Base-by-base conservation (phyloP, 2,797 vertebrate species). In the Periophthalmus magnuspinnatus region DNA sequence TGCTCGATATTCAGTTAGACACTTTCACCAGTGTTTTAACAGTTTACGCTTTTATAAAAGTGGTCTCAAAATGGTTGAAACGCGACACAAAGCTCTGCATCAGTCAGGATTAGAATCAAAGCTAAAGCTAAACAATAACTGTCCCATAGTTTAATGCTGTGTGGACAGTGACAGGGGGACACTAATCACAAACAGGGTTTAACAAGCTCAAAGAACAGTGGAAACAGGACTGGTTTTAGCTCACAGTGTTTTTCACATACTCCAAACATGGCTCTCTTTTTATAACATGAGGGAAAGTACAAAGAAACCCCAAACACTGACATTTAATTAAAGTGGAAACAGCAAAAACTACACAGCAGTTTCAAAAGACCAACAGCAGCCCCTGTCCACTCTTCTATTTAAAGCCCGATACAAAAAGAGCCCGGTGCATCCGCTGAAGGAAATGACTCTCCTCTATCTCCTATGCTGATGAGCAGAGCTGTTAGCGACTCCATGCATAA, bases 401-500 rank as follows among this genome's bases (percentile, higher is more conserved):
- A 75, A 62, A 81, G 74, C 67, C 69, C 68, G 71, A 77, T 24
- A 74, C 64, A 38, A 65, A 56, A 54, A 69, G 70, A 70, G 80
- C 71, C 80, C 67, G 13, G 74, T 47, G 74, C 62, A 72, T 72
- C 77, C 54, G 22, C 66, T 73, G 75, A 75, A 65, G 8, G 10
- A 75, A 78, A 69, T 67, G 71, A 82, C 76, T 86, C 76, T 86
- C 75, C 59, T 83, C 79, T 65, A 65, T 86, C 69, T 83, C 71
- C 74, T 65, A 76, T 77, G 58, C 81, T 48, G 71, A 81, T 65
- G 72, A 89, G 76, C 76, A 52, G 64, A 41, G 57, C 71, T 11
- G 74, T 85, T 82, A 89, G 83, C 58, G 56, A 74, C 84, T 84
- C 68, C 71, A 74, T 85, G 82, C 84, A 83, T 85, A 84, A 84